Base-by-base conservation (phyloP, 2,888 invertebrate species). In the Synanthedon andrenaeformis region DNA sequence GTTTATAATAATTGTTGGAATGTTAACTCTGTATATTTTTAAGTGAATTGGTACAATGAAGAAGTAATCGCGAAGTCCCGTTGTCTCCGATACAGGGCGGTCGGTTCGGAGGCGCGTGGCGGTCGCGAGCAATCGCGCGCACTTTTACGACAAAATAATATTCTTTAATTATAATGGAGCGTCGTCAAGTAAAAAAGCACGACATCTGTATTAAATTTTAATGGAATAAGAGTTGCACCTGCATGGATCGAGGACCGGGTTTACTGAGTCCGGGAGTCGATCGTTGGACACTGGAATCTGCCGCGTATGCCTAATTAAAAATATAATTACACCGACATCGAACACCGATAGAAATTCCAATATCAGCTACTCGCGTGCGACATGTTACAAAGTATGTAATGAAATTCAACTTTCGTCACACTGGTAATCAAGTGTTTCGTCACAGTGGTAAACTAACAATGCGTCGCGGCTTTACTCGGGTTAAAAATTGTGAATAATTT, bases 141-240 rank as follows among this genome's bases (percentile, higher is more conserved):
- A 58, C 64, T 77, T 83, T 85, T 84, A 85, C 80, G 82, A 79
- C 79, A 80, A 82, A 83, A 83, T 85, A 82, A 83, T 83, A 81
- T 79, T 79, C 79, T 79, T 84, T 83, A 84, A 85, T 86, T 84
- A 82, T 82, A 83, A 80, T 80, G 82, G 74, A 77, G 79, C 77
- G 76, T 79, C 71, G 74, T 68, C 66, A 70, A 70, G 76, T 77
- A 82, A 83, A 81, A 82, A 83, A 74, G 73, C 78, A 80, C 83
- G 86, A 86, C 83, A 82, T 79, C 82, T 86, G 83, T 83, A 83
- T 86, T 82, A 83, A 85, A 82, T 75, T 82, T 84, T 81, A 85
- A 86, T 85, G 81, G 76, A 80, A 79, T 70, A 76, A 72, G 66
- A 60, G 66, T 69, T 78, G 85, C 86, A 86, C 83, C 85, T 86